phyloP scores from a whole-genome alignment of 1,140 invertebrate genomes.

The Reticulitermes speratus region DNA sequence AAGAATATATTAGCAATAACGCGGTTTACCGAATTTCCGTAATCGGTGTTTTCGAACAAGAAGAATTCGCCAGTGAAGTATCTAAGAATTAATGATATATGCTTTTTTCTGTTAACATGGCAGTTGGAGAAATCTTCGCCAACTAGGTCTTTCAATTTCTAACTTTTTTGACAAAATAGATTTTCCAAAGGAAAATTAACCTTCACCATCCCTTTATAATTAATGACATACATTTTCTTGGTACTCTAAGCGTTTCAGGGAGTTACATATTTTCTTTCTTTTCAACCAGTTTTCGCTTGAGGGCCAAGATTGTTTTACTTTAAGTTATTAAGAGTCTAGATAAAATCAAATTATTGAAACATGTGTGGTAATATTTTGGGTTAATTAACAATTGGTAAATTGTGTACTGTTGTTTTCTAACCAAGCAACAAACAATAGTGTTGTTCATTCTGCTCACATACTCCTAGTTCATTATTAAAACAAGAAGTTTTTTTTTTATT shows the following conservation, averaged over 20 bases:
- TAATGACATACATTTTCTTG: not conserved
- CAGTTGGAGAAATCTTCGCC: not conserved
- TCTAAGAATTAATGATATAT: too few relatives aligned
- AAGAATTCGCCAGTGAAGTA: too few relatives aligned
- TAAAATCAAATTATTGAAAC: not conserved
- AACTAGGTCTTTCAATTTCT: not conserved
- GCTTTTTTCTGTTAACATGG: not conserved
- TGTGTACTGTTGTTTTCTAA: not conserved
- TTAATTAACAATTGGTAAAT: not conserved
- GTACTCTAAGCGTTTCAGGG: not conserved
- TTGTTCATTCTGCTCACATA: too few relatives aligned
- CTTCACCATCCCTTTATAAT: not conserved
- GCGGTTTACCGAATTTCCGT: too few relatives aligned
- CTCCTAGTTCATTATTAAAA: too few relatives aligned
- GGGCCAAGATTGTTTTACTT: not conserved
- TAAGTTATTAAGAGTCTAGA: not conserved
- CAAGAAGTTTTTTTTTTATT: too few relatives aligned
- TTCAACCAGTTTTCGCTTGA: not conserved
- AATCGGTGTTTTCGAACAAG: too few relatives aligned
- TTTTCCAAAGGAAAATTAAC: not conserved
- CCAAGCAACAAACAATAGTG: not conserved
- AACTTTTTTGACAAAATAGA: not conserved
- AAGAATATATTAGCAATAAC: too few relatives aligned
- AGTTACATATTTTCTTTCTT: not conserved
- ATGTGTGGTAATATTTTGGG: not conserved